These are phyloP conservation scores for Pocillopora grandis DNA, from an alignment of 92 coral and sea anemone species.

Conservation along the genomic window DNA sequence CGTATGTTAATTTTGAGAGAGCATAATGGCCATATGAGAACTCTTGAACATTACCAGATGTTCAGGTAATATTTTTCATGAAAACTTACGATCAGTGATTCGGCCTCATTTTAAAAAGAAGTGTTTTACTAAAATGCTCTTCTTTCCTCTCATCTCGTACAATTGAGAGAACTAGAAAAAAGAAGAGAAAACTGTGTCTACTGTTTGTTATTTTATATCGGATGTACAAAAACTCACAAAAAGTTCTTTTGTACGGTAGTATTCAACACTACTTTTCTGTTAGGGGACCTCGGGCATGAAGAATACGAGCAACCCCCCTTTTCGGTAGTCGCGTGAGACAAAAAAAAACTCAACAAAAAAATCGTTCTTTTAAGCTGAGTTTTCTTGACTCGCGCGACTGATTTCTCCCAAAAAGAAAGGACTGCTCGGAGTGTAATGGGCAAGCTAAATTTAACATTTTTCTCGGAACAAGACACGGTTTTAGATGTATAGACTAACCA, in stretches of 20 bases:
- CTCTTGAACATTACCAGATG: background rate
- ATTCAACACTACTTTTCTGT: too few species aligned
- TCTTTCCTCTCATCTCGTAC: too few species aligned
- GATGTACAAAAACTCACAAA: too few species aligned
- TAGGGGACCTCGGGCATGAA: too few species aligned
- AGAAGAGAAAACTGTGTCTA: background rate
- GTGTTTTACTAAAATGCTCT: too few species aligned
- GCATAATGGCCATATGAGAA: background rate
- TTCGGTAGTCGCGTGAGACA: too few species aligned
- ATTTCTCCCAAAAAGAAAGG: background rate
- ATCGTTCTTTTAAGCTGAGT: too few species aligned
- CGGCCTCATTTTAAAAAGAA: too few species aligned
- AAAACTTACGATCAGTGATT: background rate
- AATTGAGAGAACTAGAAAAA: background rate
- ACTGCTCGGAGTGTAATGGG: background rate
- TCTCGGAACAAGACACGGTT: background rate
- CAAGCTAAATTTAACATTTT: background rate
- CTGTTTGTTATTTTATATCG: too few species aligned
- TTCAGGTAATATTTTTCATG: background rate
- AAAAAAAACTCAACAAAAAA: too few species aligned
- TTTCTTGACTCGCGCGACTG: background rate
- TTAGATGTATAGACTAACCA: background rate
- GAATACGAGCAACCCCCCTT: too few species aligned
- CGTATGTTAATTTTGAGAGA: constrained; percentile 3
- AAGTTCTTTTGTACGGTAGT: too few species aligned